phyloP scores from a whole-genome alignment of 2,888 invertebrate genomes.

The Sphaerophoria taeniata region DNA sequence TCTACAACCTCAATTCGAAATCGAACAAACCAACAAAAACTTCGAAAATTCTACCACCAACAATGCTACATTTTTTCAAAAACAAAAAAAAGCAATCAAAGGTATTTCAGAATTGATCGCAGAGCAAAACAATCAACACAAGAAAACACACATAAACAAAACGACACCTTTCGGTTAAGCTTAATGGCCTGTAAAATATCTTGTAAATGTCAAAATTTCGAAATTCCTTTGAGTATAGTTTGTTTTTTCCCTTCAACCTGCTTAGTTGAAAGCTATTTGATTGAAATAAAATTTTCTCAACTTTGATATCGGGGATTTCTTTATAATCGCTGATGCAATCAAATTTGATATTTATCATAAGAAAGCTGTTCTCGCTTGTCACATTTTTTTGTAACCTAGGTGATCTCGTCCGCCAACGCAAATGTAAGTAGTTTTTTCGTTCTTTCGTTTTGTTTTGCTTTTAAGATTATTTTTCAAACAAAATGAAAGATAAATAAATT shows the following conservation, averaged over 20 bases:
- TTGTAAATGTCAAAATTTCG: slow-evolving; percentile 68
- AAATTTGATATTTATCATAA: slow-evolving; percentile 65
- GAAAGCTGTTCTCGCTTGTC: slow-evolving; percentile 55
- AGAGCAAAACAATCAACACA: slow-evolving; percentile 34
- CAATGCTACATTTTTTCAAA: slow-evolving; percentile 9
- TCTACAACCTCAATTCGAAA: slow-evolving; percentile 42
- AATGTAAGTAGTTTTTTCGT: not conserved
- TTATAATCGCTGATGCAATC: slow-evolving; percentile 68
- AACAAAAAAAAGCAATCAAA: slow-evolving; percentile 34
- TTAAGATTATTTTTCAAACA: slow-evolving; percentile 26
- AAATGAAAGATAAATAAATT: slow-evolving; percentile 44
- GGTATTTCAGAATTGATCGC: slow-evolving; percentile 44
- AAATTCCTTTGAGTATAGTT: slow-evolving; percentile 14
- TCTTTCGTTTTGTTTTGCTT: slow-evolving; percentile 6
- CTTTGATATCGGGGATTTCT: slow-evolving; percentile 22
- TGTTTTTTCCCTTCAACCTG: not conserved
- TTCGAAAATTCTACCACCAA: slow-evolving; percentile 47
- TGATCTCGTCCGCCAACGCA: slow-evolving; percentile 45
- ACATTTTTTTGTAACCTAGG: slow-evolving; percentile 57
- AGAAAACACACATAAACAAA: slow-evolving; percentile 20
- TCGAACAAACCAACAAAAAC: slow-evolving; percentile 39
- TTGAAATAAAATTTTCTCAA: slow-evolving; percentile 47
- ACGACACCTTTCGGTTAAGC: slow-evolving; percentile 32
- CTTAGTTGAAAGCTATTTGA: slow-evolving; percentile 35
- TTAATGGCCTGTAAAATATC: slow-evolving; percentile 66